A percentile compares a stretch with the other conserved stretches of the same genome.
These are phyloP conservation scores for Chionis minor DNA, from an alignment of 2,113 vertebrate genomes.

Conservation along the genomic window DNA sequence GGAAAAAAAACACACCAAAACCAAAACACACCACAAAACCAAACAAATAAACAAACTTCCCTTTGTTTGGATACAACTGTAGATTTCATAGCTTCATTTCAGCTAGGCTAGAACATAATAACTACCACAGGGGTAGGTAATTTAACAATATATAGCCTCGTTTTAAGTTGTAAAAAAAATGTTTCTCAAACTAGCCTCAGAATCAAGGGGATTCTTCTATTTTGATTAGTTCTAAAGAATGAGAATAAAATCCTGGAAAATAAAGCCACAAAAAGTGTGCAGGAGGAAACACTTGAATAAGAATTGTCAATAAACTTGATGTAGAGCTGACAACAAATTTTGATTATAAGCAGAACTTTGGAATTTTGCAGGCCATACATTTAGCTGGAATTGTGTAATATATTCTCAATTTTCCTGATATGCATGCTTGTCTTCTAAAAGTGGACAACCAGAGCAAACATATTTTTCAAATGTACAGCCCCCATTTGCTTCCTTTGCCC, in stretches of 20 bases:
- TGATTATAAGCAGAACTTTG: background rate
- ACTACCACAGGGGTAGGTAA: background rate
- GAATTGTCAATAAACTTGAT: background rate
- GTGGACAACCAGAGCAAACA: background rate
- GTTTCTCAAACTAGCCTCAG: background rate
- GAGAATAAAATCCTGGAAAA: background rate
- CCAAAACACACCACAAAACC: background rate
- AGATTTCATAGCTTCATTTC: background rate
- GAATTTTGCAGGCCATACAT: background rate
- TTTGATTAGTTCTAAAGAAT: background rate
- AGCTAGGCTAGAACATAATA: background rate
- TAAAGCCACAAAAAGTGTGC: background rate
- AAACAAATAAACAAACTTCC: background rate
- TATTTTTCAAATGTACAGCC: background rate
- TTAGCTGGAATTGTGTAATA: background rate
- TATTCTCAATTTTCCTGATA: background rate
- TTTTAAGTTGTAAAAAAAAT: background rate
- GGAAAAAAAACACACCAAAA: background rate
- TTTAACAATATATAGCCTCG: background rate
- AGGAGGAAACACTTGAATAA: background rate
- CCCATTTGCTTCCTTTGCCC: background rate
- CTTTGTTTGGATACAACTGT: background rate
- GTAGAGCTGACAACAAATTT: background rate
- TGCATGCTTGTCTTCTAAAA: background rate
- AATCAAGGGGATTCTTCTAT: background rate